These are phyloP conservation scores for Pseudomugil gertrudae DNA, from an alignment of 2,797 vertebrate species.

Conservation along the genomic window DNA sequence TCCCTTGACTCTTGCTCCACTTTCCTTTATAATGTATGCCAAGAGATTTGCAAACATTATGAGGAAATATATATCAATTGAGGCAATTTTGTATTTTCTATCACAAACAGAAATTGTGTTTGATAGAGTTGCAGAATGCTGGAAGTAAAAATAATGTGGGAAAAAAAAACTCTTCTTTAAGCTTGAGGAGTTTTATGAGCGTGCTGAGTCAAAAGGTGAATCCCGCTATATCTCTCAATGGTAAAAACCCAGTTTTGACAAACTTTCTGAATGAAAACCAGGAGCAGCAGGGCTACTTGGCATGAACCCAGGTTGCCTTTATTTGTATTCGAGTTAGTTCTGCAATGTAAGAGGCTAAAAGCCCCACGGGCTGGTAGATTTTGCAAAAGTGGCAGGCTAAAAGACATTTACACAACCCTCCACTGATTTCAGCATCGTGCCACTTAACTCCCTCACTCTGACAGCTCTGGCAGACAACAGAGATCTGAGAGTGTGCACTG, in stretches of 20 bases:
- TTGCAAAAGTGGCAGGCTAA: slow-evolving; percentile 68
- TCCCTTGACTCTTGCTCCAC: slow-evolving; percentile 54
- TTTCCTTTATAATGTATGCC: slow-evolving; percentile 43
- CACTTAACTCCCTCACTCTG: slow-evolving; percentile 69
- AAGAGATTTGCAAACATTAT: slow-evolving; percentile 46
- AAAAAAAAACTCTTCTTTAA: slow-evolving; percentile 12
- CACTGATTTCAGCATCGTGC: slow-evolving; percentile 69
- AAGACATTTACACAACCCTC: slow-evolving; percentile 66
- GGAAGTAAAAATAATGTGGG: slow-evolving; percentile 6
- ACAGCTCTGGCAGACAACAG: slow-evolving; percentile 68
- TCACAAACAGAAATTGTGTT: slow-evolving; percentile 15
- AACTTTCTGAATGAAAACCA: slow-evolving; percentile 43
- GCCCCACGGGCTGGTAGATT: slow-evolving; percentile 55
- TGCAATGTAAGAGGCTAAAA: slow-evolving; percentile 55
- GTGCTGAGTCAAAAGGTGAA: slow-evolving; percentile 23
- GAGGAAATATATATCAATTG: slow-evolving; percentile 20
- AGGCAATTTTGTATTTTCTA: slow-evolving; percentile 18
- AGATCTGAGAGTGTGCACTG: slow-evolving; percentile 45
- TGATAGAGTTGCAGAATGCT: slow-evolving; percentile 6
- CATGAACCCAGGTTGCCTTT: slow-evolving; percentile 64
- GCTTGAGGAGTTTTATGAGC: slow-evolving; percentile 14
- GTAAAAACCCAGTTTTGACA: slow-evolving; percentile 39
- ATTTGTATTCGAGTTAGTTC: slow-evolving; percentile 67
- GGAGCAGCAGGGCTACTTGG: slow-evolving; percentile 47
- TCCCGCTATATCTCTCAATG: slow-evolving; percentile 44